phyloP scores from a whole-genome alignment of 1,140 invertebrate genomes.

The Ruditapes philippinarum region DNA sequence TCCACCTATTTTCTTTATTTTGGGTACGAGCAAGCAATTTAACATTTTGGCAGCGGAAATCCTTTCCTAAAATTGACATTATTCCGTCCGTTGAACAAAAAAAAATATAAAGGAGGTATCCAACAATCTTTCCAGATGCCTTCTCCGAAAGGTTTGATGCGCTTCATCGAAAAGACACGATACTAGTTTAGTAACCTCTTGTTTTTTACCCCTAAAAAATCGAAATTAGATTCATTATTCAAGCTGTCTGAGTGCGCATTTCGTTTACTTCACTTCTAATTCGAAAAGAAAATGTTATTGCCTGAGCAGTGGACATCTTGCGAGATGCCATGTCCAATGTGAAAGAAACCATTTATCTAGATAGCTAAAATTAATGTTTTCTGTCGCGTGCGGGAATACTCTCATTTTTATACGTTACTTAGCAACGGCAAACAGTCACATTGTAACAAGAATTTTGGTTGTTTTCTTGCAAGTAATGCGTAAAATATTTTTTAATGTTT shows the following conservation, averaged over 20 bases:
- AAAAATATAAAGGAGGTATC: too few relatives aligned
- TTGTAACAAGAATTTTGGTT: too few relatives aligned
- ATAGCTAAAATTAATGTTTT: constrained; percentile 53
- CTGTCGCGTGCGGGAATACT: constrained; percentile 45
- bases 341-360: constrained; percentile 65
- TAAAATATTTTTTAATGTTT: too few relatives aligned
- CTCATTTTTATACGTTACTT: constrained; percentile 65
- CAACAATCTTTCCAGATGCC: too few relatives aligned
- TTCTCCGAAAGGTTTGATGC: too few relatives aligned
- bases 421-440: constrained; percentile 41
- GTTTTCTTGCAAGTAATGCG: too few relatives aligned
- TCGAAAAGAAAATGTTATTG: constrained; percentile 69
- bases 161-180: not conserved
- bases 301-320: constrained; percentile 49
- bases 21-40: too few relatives aligned
- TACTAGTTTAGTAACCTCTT: not conserved
- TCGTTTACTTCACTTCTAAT: constrained; percentile 53
- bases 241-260: constrained; percentile 7
- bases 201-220: not conserved
- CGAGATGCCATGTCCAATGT: constrained; percentile 52
- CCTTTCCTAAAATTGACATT: too few relatives aligned
- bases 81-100: too few relatives aligned
- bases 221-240: constrained; percentile 28
- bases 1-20: too few relatives aligned
- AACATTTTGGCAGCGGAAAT: too few relatives aligned